Evolutionary conservation across 2,113 vertebrate species (phyloP).

Genomic region (Lasiurus cinereus): DNA sequence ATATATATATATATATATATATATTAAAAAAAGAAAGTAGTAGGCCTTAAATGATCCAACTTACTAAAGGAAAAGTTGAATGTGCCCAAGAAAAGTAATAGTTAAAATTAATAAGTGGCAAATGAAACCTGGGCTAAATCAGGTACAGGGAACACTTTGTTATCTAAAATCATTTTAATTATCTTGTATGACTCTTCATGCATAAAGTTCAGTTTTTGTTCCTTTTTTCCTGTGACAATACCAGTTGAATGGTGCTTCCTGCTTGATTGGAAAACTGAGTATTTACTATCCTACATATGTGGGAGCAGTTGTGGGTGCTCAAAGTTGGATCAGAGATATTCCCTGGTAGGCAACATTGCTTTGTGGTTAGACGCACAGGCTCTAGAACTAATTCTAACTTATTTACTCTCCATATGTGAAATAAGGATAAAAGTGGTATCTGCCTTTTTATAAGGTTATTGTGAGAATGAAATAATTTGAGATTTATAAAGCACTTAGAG

Average conservation of each 20-base stretch:
- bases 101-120: not conserved
- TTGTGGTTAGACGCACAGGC: not conserved
- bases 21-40: too few relatives aligned
- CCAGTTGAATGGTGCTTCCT: not conserved
- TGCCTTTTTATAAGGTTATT: not conserved
- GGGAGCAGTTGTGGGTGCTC: not conserved
- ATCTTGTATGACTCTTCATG: constrained; percentile 26
- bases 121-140: not conserved
- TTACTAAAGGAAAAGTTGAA: not conserved
- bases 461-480: not conserved
- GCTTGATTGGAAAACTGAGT: not conserved
- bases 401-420: not conserved
- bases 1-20: too few relatives aligned
- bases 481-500: not conserved
- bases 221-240: not conserved
- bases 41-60: not conserved
- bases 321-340: not conserved
- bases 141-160: not conserved
- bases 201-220: not conserved
- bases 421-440: not conserved
- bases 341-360: not conserved
- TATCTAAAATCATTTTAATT: constrained; percentile 34
- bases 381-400: not conserved
- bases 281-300: not conserved
- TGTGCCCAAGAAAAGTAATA: not conserved